Conservation (phyloP, 64 coral and sea anemone species). For the Cladopsammia gracilis region DNA sequence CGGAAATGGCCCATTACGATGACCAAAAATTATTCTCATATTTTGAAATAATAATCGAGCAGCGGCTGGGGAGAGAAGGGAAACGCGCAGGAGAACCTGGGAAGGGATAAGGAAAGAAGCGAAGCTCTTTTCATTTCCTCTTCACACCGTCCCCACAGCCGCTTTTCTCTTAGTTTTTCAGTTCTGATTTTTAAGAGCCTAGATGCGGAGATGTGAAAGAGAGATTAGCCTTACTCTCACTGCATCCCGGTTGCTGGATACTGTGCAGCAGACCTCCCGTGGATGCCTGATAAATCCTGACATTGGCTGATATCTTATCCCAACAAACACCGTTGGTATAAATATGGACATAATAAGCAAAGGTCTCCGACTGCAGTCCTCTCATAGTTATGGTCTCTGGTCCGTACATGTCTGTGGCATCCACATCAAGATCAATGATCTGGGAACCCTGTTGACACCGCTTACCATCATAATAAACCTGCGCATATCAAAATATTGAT, state of each 20-base stretch:
- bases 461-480: conserved; percentile 80
- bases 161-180: no score
- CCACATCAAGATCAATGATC: conserved; percentile 80
- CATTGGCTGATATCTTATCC: conserved; percentile 87
- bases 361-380: conserved; percentile 78
- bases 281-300: conserved; percentile 86
- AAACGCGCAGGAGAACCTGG: no score
- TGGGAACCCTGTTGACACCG: conserved; percentile 71
- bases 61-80: no score
- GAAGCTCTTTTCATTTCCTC: no score
- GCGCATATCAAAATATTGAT: neutral
- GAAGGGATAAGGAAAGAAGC: no score
- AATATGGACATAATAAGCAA: conserved; percentile 85
- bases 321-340: conserved; percentile 88
- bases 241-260: conserved; percentile 83
- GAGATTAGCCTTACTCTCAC: conserved; percentile 69
- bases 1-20: no score
- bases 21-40: no score
- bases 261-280: conserved; percentile 80
- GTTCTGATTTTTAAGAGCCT: no score
- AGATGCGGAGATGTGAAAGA: neutral
- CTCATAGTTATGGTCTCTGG: conserved; percentile 84
- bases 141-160: no score
- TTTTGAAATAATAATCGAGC: no score
- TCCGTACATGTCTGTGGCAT: conserved; percentile 88